Conservation (phyloP, 2,888 invertebrate genomes). For the Spodoptera picta region DNA sequence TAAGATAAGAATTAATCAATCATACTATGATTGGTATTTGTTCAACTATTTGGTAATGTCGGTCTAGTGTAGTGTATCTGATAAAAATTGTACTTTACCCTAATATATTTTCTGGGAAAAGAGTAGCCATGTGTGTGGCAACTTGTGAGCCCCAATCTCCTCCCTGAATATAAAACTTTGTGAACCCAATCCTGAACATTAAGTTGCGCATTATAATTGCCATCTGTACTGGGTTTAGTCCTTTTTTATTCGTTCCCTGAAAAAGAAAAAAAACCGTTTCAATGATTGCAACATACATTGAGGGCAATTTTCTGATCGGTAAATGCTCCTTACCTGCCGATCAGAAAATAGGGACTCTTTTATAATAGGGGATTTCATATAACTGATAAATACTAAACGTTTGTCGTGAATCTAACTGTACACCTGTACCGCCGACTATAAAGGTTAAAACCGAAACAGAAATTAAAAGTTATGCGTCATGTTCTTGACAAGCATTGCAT, state of each 20-base stretch:
- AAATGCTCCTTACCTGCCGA: background rate
- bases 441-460: too few relatives aligned
- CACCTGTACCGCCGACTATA: too few relatives aligned
- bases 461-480: too few relatives aligned
- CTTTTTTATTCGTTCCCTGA: conserved; percentile 89
- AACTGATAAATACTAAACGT: too few relatives aligned
- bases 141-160: conserved; percentile 94
- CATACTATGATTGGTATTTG: too few relatives aligned
- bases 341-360: too few relatives aligned
- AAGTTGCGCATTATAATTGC: conserved; percentile 90
- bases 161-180: conserved; percentile 92
- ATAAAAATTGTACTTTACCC: conserved; percentile 69
- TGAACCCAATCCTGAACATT: conserved; percentile 91
- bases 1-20: too few relatives aligned
- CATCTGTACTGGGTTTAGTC: conserved; percentile 88
- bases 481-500: too few relatives aligned
- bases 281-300: background rate
- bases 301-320: background rate
- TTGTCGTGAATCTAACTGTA: too few relatives aligned
- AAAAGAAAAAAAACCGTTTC: conserved; percentile 27
- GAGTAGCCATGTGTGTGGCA: conserved; percentile 88
- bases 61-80: background rate
- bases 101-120: conserved; percentile 89
- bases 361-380: too few relatives aligned
- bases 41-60: too few relatives aligned